Evolutionary conservation across 2,113 vertebrate species (phyloP), one percentile per base, ranked within the genome.

Genomic region (Octodon degus): DNA sequence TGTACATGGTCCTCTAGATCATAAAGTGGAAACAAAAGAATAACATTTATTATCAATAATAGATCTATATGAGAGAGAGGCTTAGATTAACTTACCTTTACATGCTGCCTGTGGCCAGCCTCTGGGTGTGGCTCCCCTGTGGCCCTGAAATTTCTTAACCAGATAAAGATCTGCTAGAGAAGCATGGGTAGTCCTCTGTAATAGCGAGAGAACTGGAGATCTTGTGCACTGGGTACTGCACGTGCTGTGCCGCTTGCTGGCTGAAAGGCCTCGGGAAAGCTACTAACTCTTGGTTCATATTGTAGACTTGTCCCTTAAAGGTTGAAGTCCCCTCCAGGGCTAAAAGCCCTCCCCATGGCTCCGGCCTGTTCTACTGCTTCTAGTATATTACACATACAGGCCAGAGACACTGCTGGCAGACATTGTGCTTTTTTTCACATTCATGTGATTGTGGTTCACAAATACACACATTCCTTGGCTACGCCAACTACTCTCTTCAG

Each of bases 391-490:
- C 13, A 50, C 32, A 65, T n/a, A 85, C 8, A 76, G 70, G 77
- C 82, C 50, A 72, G 94, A 89, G 86, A 58, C 77, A 7, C 16
- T 79, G 76, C 85, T 97, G 97, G 94, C 96, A 95, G 0, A 72
- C 91, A 92, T 43, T 67, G 34, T 37, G 4, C 93, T 98, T 97
- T 94, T 86, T 91, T 95, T 17, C 93, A 24, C 63, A n/a, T 96
- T 95, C 43, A 67, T 90, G 53, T 86, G 97, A 96, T 93, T 84
- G 65, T 47, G 74, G 70, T 60, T 92, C 95, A 97, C 86, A 96
- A 89, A 85, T 27, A 96, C 58, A 81, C 14, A 97, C 97, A 97
- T 97, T 97, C 92, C 97, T 80, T 96, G 74, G 60, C 88, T 92
- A 40, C 89, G 93, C 86, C 97, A 96, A 92, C 72, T 80, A 20